Base-by-base conservation (phyloP, 2,113 vertebrate species). In the Scytalopus superciliaris region DNA sequence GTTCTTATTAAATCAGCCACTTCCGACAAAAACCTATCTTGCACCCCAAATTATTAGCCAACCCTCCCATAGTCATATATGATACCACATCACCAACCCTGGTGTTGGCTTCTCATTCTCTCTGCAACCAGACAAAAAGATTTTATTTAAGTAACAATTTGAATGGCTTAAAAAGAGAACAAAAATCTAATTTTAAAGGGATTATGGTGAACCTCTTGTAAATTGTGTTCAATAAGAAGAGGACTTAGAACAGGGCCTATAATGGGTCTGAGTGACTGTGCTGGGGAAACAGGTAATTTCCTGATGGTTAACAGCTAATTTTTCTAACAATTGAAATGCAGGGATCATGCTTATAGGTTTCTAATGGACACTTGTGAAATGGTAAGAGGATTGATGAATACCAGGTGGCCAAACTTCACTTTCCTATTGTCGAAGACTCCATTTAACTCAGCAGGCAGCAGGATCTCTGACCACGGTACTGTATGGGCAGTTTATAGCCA, bases 131-230 rank as follows among this genome's bases (percentile, higher is more conserved):
- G 56, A 74, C 42, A 78, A 78, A 93, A 77, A 62, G 4, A 60
- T 70, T 80, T 84, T 76, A 74, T 90, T 93, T 56, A 62, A 91
- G 69, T 66, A 95, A 90, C 57, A 59, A 79, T 68, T 76, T 39
- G 73, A 93, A 90, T 45, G 55, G 27, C 73, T 95, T 96, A 63
- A 84, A 94, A 97, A 97, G 97, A 86, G 56, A 72, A 83, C 85
- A 96, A 96, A 93, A 96, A 86, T 59, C 96, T 98, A 97, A 98
- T 98, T 98, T 98, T 97, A 97, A 98, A 98, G 93, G 98, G 98
- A 98, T 98, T 98, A 98, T 19, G 55, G 97, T 70, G 90, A 97
- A 96, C 93, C 90, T 96, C 97, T 97, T 97, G 95, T 97, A 98
- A 98, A 98, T 95, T 88, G 93, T 90, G 82, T 95, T 98, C 97